These are phyloP conservation scores for Scleropages formosus DNA, from an alignment of 2,797 vertebrate species.

Conservation along the genomic window DNA sequence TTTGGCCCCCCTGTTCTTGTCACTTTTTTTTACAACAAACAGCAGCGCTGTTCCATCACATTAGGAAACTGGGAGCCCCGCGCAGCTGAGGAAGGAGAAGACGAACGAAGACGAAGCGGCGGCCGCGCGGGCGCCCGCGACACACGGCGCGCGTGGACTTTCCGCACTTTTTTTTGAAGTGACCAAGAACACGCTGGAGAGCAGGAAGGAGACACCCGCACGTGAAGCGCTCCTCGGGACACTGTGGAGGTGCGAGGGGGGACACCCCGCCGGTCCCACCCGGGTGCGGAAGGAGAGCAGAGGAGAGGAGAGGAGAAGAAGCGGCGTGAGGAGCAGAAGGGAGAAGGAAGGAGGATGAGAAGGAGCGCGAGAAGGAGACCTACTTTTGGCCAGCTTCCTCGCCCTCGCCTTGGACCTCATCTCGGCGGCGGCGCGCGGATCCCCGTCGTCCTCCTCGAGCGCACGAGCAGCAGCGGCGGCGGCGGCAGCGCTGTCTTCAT, in stretches of 20 bases:
- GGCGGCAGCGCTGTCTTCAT: conserved; percentile 98
- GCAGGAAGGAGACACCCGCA: too few relatives aligned
- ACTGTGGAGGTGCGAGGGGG: too few relatives aligned
- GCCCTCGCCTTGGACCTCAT: conserved; percentile 99
- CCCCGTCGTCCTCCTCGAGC: conserved; percentile 94
- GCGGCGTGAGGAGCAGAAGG: conserved; percentile 54
- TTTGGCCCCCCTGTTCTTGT: conserved; percentile 18
- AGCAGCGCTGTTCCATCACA: conserved; percentile 63
- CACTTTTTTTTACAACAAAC: conserved; percentile 48
- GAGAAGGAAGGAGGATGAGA: too few relatives aligned
- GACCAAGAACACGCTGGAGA: too few relatives aligned
- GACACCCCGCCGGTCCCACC: too few relatives aligned
- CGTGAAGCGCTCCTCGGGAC: too few relatives aligned
- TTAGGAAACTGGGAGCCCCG: conserved; percentile 59
- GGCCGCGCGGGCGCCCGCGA: too few relatives aligned
- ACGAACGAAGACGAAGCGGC: conserved; percentile 52
- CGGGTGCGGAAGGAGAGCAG: too few relatives aligned
- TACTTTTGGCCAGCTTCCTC: conserved; percentile 99
- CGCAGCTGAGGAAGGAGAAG: conserved; percentile 64
- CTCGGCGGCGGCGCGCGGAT: conserved; percentile 91
- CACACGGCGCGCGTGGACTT: too few relatives aligned
- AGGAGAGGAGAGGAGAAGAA: conserved; percentile 56
- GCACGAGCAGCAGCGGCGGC: conserved; percentile 97
- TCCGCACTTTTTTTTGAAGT: too few relatives aligned
- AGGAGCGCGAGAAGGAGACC: conserved; percentile 59